Conservation (phyloP, 2,113 vertebrate genomes). For the Cygnus atratus region DNA sequence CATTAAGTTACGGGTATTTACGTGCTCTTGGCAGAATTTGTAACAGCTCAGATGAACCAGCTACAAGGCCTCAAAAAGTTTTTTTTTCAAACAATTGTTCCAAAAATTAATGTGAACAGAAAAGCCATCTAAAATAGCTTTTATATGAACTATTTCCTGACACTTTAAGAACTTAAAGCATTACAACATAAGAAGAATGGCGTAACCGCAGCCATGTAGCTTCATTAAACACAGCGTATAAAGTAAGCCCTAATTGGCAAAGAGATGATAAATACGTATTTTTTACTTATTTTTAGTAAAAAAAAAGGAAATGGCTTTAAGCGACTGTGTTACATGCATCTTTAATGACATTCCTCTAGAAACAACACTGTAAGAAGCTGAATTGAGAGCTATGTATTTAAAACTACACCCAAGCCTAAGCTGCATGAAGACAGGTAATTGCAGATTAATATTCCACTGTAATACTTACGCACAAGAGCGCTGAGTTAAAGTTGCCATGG, state of each 20-base stretch:
- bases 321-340: background rate
- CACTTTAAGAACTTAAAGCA: background rate
- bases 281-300: background rate
- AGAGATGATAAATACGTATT: background rate
- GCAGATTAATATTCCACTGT: constrained; percentile 50
- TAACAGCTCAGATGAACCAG: background rate
- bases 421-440: constrained; percentile 44
- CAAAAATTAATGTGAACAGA: background rate
- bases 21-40: background rate
- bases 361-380: background rate
- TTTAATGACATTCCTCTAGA: background rate
- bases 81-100: background rate
- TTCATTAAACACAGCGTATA: background rate
- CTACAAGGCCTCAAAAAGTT: background rate
- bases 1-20: background rate
- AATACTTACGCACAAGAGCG: background rate
- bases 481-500: constrained; percentile 52
- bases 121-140: background rate
- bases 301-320: background rate
- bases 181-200: background rate
- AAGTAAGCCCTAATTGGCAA: background rate
- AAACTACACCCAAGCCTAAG: constrained; percentile 20
- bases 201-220: background rate
- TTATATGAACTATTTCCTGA: background rate
- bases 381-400: background rate